These are phyloP conservation scores for Asteroscopus sphinx DNA, from an alignment of 2,888 invertebrate species.

Conservation along the genomic window DNA sequence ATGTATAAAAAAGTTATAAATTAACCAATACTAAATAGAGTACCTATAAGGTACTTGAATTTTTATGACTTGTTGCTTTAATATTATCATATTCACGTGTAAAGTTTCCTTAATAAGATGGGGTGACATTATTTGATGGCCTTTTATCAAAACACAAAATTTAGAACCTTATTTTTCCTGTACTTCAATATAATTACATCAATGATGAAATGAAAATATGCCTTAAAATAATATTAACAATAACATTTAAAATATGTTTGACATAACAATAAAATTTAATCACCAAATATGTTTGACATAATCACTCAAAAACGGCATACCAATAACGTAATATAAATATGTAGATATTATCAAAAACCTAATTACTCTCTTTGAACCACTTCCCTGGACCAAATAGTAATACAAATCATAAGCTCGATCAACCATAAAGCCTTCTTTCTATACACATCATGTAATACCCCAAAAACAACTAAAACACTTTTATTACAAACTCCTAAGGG, in stretches of 20 bases:
- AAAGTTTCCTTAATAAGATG: not conserved
- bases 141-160: too few relatives aligned
- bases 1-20: slow-evolving; percentile 23
- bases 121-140: not conserved
- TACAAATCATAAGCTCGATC: slow-evolving; percentile 84
- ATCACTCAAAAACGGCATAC: not conserved
- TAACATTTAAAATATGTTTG: not conserved
- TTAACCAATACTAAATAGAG: not conserved
- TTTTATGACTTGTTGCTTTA: slow-evolving; percentile 8
- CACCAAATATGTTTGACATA: slow-evolving; percentile 2
- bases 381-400: slow-evolving; percentile 79
- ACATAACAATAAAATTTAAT: not conserved
- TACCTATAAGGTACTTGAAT: not conserved
- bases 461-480: slow-evolving; percentile 47
- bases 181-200: not conserved
- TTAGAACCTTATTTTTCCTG: too few relatives aligned
- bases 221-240: too few relatives aligned
- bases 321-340: slow-evolving; percentile 48
- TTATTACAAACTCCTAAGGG: slow-evolving; percentile 55
- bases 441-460: slow-evolving; percentile 72
- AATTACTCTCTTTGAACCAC: slow-evolving; percentile 75
- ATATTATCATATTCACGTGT: not conserved
- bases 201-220: not conserved
- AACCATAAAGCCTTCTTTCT: slow-evolving; percentile 79
- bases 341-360: slow-evolving; percentile 71